Evolutionary conservation across 2,888 invertebrate species (phyloP), one percentile per base, ranked within the genome.

Genomic region (Caenorhabditis plicata): DNA sequence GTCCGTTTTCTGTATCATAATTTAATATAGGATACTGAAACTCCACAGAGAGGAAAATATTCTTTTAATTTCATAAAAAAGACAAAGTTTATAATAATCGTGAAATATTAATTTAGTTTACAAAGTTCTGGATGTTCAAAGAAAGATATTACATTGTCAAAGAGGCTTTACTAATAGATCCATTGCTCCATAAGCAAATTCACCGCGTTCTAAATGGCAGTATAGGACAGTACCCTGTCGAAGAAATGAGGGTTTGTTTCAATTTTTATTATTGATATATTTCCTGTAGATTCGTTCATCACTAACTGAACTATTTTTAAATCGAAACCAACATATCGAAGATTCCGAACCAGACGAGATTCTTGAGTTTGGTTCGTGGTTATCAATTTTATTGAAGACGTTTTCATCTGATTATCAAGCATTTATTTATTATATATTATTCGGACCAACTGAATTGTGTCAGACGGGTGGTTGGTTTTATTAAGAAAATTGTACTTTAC

Each of bases 131-230:
- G 60, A 54, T 40, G 32, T 54, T 54, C 13, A 46, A 50, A 0
- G 60, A 61, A 27, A 22, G 50, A 9, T 42, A 54, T 11, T 32
- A 54, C 13, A 61, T 61, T 50, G 43, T 54, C 11, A 61, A 61
- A 25, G 60, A 54, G 3, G 60, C 60, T 0, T 47, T 61, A 31
- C 33, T 61, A 29, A 61, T 61, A n/a, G 54, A 61, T 40, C n/a
- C 42, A 3, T 36, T 35, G 15, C 39, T 61, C 4, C 50, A 44
- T 27, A 31, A 23, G 1, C 26, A 39, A n/a, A 15, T 61, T 4
- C 31, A 44, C 19, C 26, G 39, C 23, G 54, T 50, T 33, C 44
- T 60, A 4, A 60, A 41, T 1, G 19, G 27, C 3, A 20, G 8
- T 20, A 45, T 53, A 1, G 60, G 53, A 1, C 33, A 53, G 13